phyloP scores from a whole-genome alignment of 2,797 vertebrate species.

The Lates japonicus region DNA sequence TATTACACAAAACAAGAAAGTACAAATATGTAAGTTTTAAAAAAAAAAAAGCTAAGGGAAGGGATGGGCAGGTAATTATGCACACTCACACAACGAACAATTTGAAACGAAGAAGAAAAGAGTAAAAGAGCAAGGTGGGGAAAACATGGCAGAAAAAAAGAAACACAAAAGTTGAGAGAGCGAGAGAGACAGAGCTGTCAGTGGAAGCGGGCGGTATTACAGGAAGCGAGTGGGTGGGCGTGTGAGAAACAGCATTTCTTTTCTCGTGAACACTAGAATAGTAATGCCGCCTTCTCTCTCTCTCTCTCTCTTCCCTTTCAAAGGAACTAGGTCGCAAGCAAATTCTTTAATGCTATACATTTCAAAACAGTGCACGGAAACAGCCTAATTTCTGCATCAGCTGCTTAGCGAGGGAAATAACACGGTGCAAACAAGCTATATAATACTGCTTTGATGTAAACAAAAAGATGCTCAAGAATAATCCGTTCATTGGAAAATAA shows the following conservation, averaged over 20 bases:
- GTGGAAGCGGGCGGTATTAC: slow-evolving; percentile 90
- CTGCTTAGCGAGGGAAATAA: slow-evolving; percentile 14
- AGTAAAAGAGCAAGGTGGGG: slow-evolving; percentile 35
- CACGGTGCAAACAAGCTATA: slow-evolving; percentile 26
- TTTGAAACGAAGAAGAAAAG: slow-evolving; percentile 41
- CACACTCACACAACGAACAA: slow-evolving; percentile 26
- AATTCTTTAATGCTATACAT: slow-evolving; percentile 73
- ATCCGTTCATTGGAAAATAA: slow-evolving; percentile 41
- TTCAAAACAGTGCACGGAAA: slow-evolving; percentile 53
- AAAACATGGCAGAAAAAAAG: slow-evolving; percentile 57
- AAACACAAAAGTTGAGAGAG: slow-evolving; percentile 63
- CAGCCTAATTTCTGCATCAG: slow-evolving; percentile 36
- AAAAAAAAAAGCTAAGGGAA: slow-evolving; percentile 21
- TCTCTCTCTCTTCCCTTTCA: slow-evolving; percentile 67
- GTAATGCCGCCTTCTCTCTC: slow-evolving; percentile 77
- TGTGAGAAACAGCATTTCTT: slow-evolving; percentile 87
- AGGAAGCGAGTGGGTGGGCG: slow-evolving; percentile 85
- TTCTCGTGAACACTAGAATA: slow-evolving; percentile 81
- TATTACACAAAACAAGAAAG: slow-evolving; percentile 48
- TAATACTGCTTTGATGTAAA: too few relatives aligned
- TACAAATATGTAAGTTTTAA: slow-evolving; percentile 25
- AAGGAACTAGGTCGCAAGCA: slow-evolving; percentile 81
- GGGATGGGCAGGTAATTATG: slow-evolving; percentile 23
- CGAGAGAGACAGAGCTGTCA: slow-evolving; percentile 81
- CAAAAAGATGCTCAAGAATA: slow-evolving; percentile 29